Conservation (phyloP, 2,113 vertebrate species). For the Heptranchias perlo region DNA sequence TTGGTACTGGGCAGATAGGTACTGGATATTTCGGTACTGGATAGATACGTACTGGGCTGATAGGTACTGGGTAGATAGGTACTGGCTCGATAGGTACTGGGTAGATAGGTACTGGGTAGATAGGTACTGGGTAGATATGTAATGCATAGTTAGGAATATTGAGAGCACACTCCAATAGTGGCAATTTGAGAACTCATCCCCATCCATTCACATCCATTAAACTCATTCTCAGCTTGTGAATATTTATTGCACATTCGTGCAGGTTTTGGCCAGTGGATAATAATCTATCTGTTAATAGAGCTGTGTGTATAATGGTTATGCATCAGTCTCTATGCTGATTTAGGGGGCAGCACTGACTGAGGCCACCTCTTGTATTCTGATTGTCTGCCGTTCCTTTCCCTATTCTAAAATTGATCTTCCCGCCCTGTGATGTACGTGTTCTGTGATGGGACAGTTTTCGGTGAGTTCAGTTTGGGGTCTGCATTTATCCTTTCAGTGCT, state of each 20-base stretch:
- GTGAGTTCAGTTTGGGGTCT: background rate
- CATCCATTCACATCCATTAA: no score
- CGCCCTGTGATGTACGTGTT: background rate
- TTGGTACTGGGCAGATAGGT: no score
- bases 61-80: no score
- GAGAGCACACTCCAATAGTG: background rate
- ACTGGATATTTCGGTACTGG: no score
- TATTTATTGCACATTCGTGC: background rate
- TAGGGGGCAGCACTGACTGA: background rate
- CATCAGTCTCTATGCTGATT: background rate
- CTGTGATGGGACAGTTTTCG: background rate
- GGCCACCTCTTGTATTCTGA: background rate
- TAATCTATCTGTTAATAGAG: background rate
- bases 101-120: no score
- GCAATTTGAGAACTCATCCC: background rate
- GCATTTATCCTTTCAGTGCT: no score
- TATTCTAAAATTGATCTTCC: background rate
- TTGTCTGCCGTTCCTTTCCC: background rate
- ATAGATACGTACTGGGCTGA: no score
- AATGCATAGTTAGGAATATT: background rate
- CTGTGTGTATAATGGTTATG: background rate
- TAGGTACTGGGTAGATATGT: no score
- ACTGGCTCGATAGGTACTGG: no score
- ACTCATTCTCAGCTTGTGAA: background rate
- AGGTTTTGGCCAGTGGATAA: background rate